A percentile compares a stretch with the other conserved stretches of the same genome.
Evolutionary conservation across 2,797 vertebrate genomes (phyloP).

Genomic region (Mormyrops attenuatus): DNA sequence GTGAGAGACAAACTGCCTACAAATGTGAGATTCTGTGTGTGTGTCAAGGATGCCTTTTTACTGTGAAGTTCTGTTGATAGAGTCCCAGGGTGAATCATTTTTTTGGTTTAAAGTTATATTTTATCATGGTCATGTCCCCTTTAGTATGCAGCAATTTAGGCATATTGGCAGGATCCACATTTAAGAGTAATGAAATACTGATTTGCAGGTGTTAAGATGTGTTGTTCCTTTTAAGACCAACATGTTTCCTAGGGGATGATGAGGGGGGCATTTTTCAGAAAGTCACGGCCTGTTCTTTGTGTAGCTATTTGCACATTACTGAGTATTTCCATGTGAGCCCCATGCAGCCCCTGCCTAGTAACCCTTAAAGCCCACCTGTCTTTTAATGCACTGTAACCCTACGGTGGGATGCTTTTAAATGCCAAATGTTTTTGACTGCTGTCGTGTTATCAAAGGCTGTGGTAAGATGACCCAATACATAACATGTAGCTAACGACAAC

Average conservation of each 20-base stretch:
- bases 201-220: background rate
- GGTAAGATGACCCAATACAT: slow-evolving; percentile 20
- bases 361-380: background rate
- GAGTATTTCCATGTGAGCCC: background rate
- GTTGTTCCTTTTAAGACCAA: background rate
- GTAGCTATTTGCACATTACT: background rate
- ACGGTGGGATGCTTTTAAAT: background rate
- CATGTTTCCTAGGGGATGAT: background rate
- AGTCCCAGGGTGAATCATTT: background rate
- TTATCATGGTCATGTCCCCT: background rate
- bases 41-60: background rate
- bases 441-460: slow-evolving; percentile 28
- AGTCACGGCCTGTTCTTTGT: background rate
- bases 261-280: background rate
- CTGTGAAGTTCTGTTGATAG: background rate
- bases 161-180: background rate
- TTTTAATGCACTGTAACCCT: background rate
- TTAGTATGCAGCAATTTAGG: background rate
- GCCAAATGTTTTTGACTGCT: slow-evolving; percentile 7
- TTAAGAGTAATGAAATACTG: background rate
- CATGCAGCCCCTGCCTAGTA: background rate
- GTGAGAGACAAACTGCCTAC: background rate
- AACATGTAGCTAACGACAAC: slow-evolving; percentile 39
- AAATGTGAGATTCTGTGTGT: background rate
- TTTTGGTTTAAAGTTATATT: background rate